Conservation (phyloP, 1,140 invertebrate genomes). For the Spodoptera frugiperda region DNA sequence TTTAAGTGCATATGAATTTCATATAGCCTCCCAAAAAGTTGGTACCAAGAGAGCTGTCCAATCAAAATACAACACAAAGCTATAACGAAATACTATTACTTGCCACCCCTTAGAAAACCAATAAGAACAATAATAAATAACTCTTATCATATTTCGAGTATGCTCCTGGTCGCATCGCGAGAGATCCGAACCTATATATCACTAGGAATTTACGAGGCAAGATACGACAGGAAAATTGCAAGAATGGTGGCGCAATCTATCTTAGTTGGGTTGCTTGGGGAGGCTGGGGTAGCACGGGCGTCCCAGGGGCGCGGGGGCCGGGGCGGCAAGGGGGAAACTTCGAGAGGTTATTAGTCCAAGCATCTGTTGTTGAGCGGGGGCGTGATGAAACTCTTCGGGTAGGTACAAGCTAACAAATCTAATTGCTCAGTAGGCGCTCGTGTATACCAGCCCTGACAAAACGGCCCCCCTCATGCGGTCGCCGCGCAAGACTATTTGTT, state of each 20-base stretch:
- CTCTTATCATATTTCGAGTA: constrained; percentile 86
- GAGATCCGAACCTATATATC: constrained; percentile 91
- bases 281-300: constrained; percentile 72
- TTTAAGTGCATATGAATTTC: neutral
- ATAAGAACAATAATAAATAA: constrained; percentile 87
- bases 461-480: constrained; percentile 79
- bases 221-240: constrained; percentile 93
- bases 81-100: constrained; percentile 71
- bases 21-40: neutral
- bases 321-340: constrained; percentile 81
- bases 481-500: constrained; percentile 75
- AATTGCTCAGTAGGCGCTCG: constrained; percentile 85
- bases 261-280: constrained; percentile 87
- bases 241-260: constrained; percentile 92
- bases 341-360: constrained; percentile 87
- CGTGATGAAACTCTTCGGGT: constrained; percentile 82
- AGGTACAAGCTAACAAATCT: constrained; percentile 85
- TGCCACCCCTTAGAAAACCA: constrained; percentile 81
- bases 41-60: constrained; percentile 28
- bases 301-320: constrained; percentile 58
- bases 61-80: constrained; percentile 52
- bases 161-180: constrained; percentile 87
- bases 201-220: constrained; percentile 91
- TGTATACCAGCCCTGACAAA: constrained; percentile 77
- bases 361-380: constrained; percentile 86